phyloP scores from a whole-genome alignment of 2,888 invertebrate species.

The Yponomeuta sedellus region DNA sequence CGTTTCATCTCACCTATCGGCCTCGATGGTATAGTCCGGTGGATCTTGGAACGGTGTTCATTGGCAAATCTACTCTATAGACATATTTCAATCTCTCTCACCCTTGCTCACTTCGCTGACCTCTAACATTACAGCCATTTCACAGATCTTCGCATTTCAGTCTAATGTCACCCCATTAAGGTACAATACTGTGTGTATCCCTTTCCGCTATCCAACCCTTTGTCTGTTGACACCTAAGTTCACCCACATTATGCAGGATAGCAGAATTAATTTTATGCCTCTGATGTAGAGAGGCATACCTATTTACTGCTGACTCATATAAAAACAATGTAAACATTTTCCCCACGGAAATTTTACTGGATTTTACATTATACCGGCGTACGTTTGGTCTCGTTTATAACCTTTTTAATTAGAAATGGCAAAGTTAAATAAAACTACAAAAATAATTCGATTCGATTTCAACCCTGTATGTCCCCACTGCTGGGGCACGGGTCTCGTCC shows the following conservation, averaged over 20 bases:
- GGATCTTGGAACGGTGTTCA: not conserved
- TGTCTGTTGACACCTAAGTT: not conserved
- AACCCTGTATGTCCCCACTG: too few relatives aligned
- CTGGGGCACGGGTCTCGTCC: too few relatives aligned
- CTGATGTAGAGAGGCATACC: not conserved
- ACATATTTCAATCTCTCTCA: not conserved
- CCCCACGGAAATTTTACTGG: not conserved
- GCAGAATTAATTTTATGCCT: not conserved
- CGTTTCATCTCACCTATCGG: too few relatives aligned
- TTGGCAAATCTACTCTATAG: not conserved
- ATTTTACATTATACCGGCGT: not conserved
- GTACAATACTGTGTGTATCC: not conserved
- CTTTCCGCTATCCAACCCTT: not conserved
- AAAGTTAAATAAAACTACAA: not conserved
- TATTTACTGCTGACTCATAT: conserved; percentile 7
- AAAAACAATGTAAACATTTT: conserved; percentile 3
- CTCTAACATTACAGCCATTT: not conserved
- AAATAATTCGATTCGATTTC: too few relatives aligned
- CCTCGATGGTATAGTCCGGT: not conserved
- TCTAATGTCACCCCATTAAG: not conserved
- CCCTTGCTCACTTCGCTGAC: not conserved
- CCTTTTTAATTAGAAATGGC: not conserved
- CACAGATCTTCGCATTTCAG: not conserved
- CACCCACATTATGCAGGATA: not conserved
- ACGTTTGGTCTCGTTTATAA: not conserved